Conservation (phyloP, 1,140 invertebrate species). For the Centruroides sculpturatus region DNA sequence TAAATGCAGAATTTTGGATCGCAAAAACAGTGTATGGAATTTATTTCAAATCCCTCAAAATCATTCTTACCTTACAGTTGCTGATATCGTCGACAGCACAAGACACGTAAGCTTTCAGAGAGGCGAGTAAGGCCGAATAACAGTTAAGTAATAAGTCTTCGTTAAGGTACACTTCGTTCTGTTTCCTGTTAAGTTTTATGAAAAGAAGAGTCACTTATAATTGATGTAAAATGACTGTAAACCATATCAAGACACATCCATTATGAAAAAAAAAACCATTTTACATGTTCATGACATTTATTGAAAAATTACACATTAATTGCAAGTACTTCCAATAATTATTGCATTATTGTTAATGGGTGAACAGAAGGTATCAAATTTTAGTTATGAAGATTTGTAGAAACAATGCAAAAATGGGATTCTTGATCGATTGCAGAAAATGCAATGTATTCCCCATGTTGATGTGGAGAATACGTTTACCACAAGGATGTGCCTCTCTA, state of each 20-base stretch:
- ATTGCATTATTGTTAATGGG: too few relatives aligned
- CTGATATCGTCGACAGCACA: not conserved
- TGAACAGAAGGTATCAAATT: too few relatives aligned
- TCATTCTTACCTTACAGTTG: not conserved
- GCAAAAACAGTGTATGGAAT: not conserved
- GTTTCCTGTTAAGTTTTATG: not conserved
- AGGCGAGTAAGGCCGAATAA: not conserved
- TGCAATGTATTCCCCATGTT: too few relatives aligned
- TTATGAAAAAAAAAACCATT: too few relatives aligned
- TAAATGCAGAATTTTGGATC: not conserved
- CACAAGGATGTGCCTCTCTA: too few relatives aligned
- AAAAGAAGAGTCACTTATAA: not conserved
- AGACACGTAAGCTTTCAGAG: not conserved
- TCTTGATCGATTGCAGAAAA: too few relatives aligned
- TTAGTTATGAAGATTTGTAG: too few relatives aligned
- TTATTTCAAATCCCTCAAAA: not conserved
- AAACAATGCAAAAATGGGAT: too few relatives aligned
- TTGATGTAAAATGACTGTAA: not conserved
- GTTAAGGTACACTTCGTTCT: not conserved
- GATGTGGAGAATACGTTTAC: too few relatives aligned
- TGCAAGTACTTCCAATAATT: too few relatives aligned
- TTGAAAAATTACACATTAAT: too few relatives aligned
- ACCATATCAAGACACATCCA: not conserved
- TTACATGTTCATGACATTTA: too few relatives aligned
- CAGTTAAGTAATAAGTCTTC: not conserved